These are phyloP conservation scores for Wasmannia auropunctata DNA, from an alignment of 1,140 invertebrate species.

Conservation along the genomic window DNA sequence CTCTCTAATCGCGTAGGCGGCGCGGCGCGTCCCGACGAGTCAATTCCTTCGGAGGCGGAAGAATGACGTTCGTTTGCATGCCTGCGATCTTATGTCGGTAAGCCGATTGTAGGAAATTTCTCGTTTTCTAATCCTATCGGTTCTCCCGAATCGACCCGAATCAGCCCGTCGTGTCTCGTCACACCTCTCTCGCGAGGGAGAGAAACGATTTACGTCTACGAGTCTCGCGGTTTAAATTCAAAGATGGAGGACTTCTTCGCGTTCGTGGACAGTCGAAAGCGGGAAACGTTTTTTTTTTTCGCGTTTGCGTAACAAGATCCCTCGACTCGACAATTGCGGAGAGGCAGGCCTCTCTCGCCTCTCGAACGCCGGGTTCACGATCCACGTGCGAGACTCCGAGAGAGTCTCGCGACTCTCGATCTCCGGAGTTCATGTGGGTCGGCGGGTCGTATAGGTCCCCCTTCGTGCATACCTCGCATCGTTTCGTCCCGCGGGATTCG, in stretches of 20 bases:
- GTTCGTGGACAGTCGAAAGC: background rate
- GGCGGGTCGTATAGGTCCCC: background rate
- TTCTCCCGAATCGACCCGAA: background rate
- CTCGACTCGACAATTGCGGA: background rate
- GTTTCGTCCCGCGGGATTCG: conserved; percentile 2
- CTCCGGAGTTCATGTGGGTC: background rate
- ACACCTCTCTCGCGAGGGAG: background rate
- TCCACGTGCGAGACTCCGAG: background rate
- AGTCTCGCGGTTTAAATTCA: background rate
- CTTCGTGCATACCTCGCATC: conserved; percentile 8
- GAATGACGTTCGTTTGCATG: background rate
- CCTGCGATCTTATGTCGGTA: background rate
- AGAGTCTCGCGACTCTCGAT: background rate
- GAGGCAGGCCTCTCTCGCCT: background rate
- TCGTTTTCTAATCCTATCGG: background rate
- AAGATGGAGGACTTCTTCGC: background rate
- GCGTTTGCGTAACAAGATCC: background rate
- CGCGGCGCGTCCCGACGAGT: background rate
- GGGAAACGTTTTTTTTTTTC: background rate
- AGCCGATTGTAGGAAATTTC: background rate
- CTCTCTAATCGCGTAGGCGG: conserved; percentile 10
- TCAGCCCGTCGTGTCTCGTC: too few relatives aligned
- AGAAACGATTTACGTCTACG: background rate
- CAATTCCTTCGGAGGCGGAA: conserved; percentile 6
- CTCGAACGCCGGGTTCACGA: background rate